Evolutionary conservation across 1,140 invertebrate genomes (phyloP), one percentile per base, ranked within the genome.

Genomic region (Megalonaias nervosa): DNA sequence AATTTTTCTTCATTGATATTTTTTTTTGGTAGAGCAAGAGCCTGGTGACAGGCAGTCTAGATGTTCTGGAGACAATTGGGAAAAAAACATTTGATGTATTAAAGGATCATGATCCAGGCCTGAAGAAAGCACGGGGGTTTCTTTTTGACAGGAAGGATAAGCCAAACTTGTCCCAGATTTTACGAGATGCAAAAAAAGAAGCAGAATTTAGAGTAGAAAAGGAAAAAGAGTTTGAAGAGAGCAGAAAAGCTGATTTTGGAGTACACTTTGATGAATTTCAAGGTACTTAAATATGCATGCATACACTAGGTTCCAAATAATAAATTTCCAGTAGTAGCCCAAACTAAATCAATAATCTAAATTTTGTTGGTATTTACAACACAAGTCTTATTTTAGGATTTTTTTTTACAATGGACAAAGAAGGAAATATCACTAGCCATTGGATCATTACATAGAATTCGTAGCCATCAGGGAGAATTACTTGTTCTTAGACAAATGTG

Each of bases 71-170:
- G 89, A 94, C 94, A 0, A 95, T 98, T 83, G 97, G 97, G 1
- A 97, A 97, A 85, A 97, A 97, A 87, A 97, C 97, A 0, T 96
- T 97, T 94, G 95, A 96, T 88, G 96, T 97, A 5, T 90, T 98
- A 2, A 96, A 97, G 90, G 96, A 97, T 75, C 95, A 95, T 76
- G 96, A 97, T 91, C 96, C 96, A 16, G 95, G 95, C 0, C 91
- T 97, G 15, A 96, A 95, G 87, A 84, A 85, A 55, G 97, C 96
- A 85, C 89, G 95, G 67, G 94, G 95, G 4, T 92, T 96, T 79
- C 92, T 97, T 9, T 93, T 76, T 62, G 81, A 86, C 17, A 84
- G 93, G 55, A 91, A 94, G 57, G 81, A 87, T 57, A 91, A 91
- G 70, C 92, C 93, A 12, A 93, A 93, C 80, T 87, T 95, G 59